Percentiles rank a stretch among this genome's conserved stretches.
Evolutionary conservation across 1,140 invertebrate genomes (phyloP).

Genomic region (Atopsyche davidsoni): DNA sequence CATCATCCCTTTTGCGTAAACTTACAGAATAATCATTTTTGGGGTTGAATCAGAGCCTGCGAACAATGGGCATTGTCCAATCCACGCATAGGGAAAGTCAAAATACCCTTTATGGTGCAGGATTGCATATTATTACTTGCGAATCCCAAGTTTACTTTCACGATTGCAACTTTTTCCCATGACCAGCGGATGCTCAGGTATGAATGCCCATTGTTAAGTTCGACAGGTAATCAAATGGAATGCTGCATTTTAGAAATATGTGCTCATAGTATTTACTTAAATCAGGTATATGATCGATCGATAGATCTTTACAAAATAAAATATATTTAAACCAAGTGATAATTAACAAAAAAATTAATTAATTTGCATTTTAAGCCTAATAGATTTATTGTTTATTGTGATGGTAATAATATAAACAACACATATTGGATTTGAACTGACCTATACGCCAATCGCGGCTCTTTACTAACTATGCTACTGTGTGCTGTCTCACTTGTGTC

Average conservation of each 20-base stretch:
- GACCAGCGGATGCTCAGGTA: slow-evolving; percentile 3
- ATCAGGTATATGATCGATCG: too few species aligned
- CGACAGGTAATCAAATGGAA: slow-evolving; percentile 17
- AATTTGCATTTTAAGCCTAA: too few species aligned
- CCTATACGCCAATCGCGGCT: too few species aligned
- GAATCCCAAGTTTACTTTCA: slow-evolving; percentile 10
- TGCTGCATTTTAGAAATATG: slow-evolving; percentile 7
- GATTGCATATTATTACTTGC: slow-evolving; percentile 23
- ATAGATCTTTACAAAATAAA: too few species aligned
- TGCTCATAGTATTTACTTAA: too few species aligned
- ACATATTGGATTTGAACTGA: too few species aligned
- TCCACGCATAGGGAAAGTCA: slow-evolving; percentile 16
- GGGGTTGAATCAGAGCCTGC: not conserved
- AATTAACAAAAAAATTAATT: too few species aligned
- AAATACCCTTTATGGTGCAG: slow-evolving; percentile 15
- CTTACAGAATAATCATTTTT: slow-evolving; percentile 2
- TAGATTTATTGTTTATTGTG: too few species aligned
- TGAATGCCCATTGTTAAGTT: not conserved
- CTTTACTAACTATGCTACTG: too few species aligned
- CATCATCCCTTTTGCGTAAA: slow-evolving; percentile 19
- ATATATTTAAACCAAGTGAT: too few species aligned
- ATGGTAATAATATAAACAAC: too few species aligned
- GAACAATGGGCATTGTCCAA: slow-evolving; percentile 9
- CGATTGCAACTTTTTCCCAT: slow-evolving; percentile 14
- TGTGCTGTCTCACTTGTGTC: too few species aligned